phyloP scores from a whole-genome alignment of 2,888 invertebrate genomes.

The Sinohyriopsis cumingii region DNA sequence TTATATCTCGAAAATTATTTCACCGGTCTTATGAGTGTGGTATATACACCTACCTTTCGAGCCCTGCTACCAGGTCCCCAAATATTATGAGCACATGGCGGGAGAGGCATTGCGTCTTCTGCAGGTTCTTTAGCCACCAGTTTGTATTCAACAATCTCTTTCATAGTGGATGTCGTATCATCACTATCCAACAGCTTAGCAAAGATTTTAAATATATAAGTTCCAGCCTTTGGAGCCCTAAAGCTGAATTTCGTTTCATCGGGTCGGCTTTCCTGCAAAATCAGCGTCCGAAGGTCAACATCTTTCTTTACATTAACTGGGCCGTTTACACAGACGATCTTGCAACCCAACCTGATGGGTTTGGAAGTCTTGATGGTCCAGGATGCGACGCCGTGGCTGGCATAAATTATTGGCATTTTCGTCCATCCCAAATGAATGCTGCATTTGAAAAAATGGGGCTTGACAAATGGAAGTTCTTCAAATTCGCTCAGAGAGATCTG shows the following conservation, averaged over 20 bases:
- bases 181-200: constrained; percentile 36
- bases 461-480: constrained; percentile 49
- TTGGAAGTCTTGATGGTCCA: constrained; percentile 43
- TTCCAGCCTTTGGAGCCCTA: constrained; percentile 38
- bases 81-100: constrained; percentile 41
- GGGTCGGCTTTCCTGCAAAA: constrained; percentile 42
- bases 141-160: constrained; percentile 47
- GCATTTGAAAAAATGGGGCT: constrained; percentile 43
- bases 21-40: no score
- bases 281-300: constrained; percentile 29
- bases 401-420: constrained; percentile 38
- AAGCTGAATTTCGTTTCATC: constrained; percentile 42
- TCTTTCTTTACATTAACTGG: constrained; percentile 16
- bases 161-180: constrained; percentile 32
- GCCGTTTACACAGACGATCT: constrained; percentile 19
- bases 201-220: constrained; percentile 43
- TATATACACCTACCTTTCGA: constrained; percentile 21
- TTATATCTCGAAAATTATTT: no score
- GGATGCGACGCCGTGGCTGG: constrained; percentile 39
- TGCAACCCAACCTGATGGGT: constrained; percentile 41
- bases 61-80: constrained; percentile 45
- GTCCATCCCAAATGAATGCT: constrained; percentile 43
- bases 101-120: constrained; percentile 43
- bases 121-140: constrained; percentile 41
- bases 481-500: constrained; percentile 47